Evolutionary conservation across 2,113 vertebrate genomes (phyloP).

Genomic region (Mormoops blainvillei): DNA sequence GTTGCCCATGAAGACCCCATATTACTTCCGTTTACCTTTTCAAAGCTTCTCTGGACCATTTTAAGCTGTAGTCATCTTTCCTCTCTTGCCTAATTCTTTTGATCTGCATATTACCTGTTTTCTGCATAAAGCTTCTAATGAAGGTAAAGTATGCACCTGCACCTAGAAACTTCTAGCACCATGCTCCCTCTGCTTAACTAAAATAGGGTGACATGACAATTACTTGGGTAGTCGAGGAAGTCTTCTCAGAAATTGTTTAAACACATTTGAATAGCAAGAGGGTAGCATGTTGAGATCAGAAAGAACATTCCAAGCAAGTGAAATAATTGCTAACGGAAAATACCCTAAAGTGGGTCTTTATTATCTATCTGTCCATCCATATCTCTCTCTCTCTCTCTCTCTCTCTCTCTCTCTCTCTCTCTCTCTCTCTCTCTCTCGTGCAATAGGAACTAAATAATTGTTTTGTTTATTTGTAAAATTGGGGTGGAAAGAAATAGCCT

Average conservation of each 20-base stretch:
- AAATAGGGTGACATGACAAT: background rate
- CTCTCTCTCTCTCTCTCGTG: background rate
- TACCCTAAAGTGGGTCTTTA: background rate
- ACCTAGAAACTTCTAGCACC: background rate
- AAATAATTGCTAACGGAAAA: background rate
- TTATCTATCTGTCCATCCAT: too few relatives aligned
- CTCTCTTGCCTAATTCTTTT: background rate
- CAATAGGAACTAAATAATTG: background rate
- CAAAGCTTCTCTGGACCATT: background rate
- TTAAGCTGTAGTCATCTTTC: background rate
- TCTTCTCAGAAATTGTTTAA: background rate
- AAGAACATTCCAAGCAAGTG: background rate
- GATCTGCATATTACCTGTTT: background rate
- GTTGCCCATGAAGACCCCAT: background rate
- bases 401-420: too few relatives aligned
- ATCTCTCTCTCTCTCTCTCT: too few relatives aligned
- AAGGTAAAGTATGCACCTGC: background rate
- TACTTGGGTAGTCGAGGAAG: background rate
- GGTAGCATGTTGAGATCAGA: background rate
- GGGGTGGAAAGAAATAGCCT: background rate
- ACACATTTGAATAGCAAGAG: background rate
- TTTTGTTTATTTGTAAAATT: conserved; percentile 6
- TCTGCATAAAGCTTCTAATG: conserved; percentile 1
- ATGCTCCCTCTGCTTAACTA: background rate
- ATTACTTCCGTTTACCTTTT: background rate